Conservation (phyloP, 2,113 vertebrate genomes). For the Nettapus auritus region DNA sequence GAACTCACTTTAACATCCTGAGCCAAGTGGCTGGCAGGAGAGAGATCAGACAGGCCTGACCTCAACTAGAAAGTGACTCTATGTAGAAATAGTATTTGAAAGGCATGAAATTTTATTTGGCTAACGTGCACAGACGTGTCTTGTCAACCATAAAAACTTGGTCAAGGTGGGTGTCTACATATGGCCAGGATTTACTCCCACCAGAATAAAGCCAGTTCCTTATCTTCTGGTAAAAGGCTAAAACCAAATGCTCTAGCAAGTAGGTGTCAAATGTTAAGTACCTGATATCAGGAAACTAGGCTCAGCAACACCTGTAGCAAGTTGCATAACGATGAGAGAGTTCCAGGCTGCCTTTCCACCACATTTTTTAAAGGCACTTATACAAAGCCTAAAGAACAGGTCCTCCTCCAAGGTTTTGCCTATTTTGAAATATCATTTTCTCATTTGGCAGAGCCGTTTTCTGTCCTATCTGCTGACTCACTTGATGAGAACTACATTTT, state of each 20-base stretch:
- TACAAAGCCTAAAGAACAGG: accelerated
- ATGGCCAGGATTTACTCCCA: neutral
- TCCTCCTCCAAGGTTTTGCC: neutral
- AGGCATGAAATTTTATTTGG: neutral
- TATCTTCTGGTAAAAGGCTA: neutral
- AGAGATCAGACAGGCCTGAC: neutral
- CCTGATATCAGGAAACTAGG: neutral
- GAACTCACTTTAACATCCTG: neutral
- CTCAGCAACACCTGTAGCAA: neutral
- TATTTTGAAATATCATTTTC: neutral
- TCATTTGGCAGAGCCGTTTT: neutral
- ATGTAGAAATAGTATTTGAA: neutral
- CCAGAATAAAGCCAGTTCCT: neutral
- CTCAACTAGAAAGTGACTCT: neutral
- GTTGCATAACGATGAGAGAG: neutral
- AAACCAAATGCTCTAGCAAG: neutral
- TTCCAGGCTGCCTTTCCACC: neutral
- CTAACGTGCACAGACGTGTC: neutral
- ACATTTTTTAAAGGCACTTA: neutral
- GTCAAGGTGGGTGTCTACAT: neutral
- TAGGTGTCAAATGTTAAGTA: neutral
- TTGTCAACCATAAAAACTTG: neutral
- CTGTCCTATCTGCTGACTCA: neutral
- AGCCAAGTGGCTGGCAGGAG: neutral
- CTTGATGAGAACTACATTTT: neutral